Conservation (phyloP, 2,888 invertebrate genomes). For the Hesperia comma region DNA sequence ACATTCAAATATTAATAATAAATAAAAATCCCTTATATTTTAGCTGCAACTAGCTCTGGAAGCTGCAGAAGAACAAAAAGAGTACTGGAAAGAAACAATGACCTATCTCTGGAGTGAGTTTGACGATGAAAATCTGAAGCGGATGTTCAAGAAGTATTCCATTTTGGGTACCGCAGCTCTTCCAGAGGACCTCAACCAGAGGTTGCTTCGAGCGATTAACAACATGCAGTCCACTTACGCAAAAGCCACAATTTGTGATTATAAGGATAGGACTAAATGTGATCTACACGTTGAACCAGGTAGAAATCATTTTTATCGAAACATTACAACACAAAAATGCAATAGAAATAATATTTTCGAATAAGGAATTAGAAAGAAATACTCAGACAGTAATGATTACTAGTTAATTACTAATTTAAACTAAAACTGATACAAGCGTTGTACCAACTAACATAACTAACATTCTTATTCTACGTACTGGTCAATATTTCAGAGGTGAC, state of each 20-base stretch:
- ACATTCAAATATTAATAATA: too few relatives aligned
- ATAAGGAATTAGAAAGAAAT: too few relatives aligned
- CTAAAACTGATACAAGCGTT: too few relatives aligned
- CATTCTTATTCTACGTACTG: too few relatives aligned
- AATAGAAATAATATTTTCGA: too few relatives aligned
- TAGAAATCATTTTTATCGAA: constrained; percentile 48
- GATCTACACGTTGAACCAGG: constrained; percentile 90
- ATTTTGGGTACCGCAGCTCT: constrained; percentile 89
- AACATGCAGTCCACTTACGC: constrained; percentile 91
- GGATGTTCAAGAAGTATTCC: constrained; percentile 89
- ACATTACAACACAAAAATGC: too few relatives aligned
- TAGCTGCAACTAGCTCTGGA: constrained; percentile 68
- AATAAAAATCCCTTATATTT: constrained; percentile 34
- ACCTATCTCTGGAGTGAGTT: constrained; percentile 89
- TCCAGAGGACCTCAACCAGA: constrained; percentile 86
- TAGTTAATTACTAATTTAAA: too few relatives aligned
- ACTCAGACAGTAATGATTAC: too few relatives aligned
- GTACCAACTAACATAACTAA: too few relatives aligned
- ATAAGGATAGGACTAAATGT: constrained; percentile 85
- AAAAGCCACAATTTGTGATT: constrained; percentile 90
- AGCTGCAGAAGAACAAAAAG: constrained; percentile 83
- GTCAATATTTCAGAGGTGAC: constrained; percentile 85
- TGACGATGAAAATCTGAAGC: constrained; percentile 86
- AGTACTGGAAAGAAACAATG: constrained; percentile 86
- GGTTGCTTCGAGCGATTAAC: constrained; percentile 84